Evolutionary conservation across 2,113 vertebrate genomes (phyloP), one percentile per base, ranked within the genome.

Genomic region (Eolophus roseicapilla): DNA sequence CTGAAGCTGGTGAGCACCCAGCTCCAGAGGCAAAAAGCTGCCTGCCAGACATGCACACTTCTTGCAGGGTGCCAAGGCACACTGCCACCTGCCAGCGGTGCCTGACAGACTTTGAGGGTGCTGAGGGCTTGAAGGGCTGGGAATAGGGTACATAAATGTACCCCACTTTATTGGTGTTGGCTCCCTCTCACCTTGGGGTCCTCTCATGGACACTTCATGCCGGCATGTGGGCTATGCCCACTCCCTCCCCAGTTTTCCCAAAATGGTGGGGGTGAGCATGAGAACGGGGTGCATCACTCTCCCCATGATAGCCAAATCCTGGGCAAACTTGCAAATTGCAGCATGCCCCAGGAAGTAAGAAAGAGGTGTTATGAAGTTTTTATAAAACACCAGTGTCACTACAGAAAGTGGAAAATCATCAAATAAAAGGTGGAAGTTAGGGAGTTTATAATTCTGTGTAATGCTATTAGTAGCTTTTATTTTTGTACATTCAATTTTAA

Each of bases 231-330:
- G 14, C 31, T n/a, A 16, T 14, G 46, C 47, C 31, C 4, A 1
- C 29, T 82, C 9, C 16, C 37, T 77, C 18, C 11, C 33, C 39
- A 43, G 16, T 76, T 28, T 70, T 67, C 50, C 88, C 91, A 44
- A 64, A 60, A 57, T 0, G 0, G 46, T 4, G 4, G 1, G 10
- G 21, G 25, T 0, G 8, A 90, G 41, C 29, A n/a, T 0, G 0
- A 41, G 27, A 18, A 29, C 47, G 33, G 27, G 39, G 29, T 37
- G 4, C n/a, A 60, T 25, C 7, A 1, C 18, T 55, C 28, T 25
- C 31, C 33, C 35, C 3, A 0, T 12, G 13, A 27, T 82, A 84
- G 21, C 28, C 60, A 70, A 43, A 67, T 23, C 70, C 73, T 59
- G 6, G 7, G 60, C 27, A 50, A 0, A 0, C 43, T 64, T 33